Conservation (phyloP, 2,797 vertebrate genomes). For the Smutsia temminckii region DNA sequence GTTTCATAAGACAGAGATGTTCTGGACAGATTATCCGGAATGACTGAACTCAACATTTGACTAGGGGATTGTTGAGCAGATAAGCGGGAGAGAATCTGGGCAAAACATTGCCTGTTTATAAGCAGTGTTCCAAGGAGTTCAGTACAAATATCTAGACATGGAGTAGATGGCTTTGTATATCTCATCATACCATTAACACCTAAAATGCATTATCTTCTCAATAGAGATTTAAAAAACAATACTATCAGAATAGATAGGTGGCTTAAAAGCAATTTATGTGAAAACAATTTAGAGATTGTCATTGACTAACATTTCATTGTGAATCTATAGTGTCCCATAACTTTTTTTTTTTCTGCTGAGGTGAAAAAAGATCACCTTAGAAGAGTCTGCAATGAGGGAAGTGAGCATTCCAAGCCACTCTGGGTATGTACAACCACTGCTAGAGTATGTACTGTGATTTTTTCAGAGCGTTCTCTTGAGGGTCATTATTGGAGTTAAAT, state of each 20-base stretch:
- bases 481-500: not conserved
- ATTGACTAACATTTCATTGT: not conserved
- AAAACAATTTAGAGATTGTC: not conserved
- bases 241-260: not conserved
- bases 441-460: not conserved
- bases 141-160: not conserved
- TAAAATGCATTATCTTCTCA: not conserved
- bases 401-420: not conserved
- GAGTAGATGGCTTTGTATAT: not conserved
- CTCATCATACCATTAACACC: not conserved
- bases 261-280: constrained; percentile 4
- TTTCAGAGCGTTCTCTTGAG: not conserved
- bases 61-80: not conserved
- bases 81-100: not conserved
- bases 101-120: not conserved
- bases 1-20: not conserved
- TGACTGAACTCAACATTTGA: not conserved
- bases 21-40: not conserved
- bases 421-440: not conserved
- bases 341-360: not conserved
- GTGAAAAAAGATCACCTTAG: not conserved
- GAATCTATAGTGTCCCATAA: not conserved
- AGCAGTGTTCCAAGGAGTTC: not conserved
- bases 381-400: not conserved
- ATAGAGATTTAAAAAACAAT: not conserved